Base-by-base conservation (phyloP, 2,113 vertebrate genomes). In the Vulpes lagopus region DNA sequence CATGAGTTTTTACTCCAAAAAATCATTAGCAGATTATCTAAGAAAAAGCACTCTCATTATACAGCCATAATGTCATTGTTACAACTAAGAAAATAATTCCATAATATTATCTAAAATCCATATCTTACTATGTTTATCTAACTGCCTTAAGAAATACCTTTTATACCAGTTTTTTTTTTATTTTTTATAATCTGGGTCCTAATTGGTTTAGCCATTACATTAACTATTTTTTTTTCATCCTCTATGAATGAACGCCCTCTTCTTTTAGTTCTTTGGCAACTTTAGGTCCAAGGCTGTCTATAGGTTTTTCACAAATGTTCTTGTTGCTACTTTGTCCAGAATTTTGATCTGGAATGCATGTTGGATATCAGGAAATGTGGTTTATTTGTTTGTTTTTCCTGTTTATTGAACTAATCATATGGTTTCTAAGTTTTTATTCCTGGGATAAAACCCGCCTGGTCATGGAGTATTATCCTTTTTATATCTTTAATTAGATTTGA, bases 401-500 rank as follows among this genome's bases (percentile, higher is more conserved):
- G 30, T 49, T 80, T 96, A 8, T 73, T 71, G n/a, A 94, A 35
- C 53, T 88, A 25, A 78, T 87, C 7, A 22, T 35, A n/a, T 1
- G 22, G 23, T 64, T 96, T 86, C 27, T 8, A 69, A 59, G 22
- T 85, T 91, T 92, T 57, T 16, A 62, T 89, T 85, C 17, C 38
- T 89, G 38, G 22, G 79, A 49, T 80, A 94, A 76, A 67, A 6
- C 25, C 59, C 3, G 35, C 64, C 59, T 84, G 87, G 8, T 86
- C 49, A 92, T 94, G 11, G 65, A 19, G 10, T 79, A n/a, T 65
- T 94, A 43, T 80, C 5, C 17, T 64, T 96, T 81, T 64, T 57
- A 60, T 73, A 15, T 87, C 57, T 20, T 91, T 91, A 23, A 73
- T 97, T 94, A 43, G n/a, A 73, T 86, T 86, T 83, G 59, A 82